These are phyloP conservation scores for Lepidonotus clava DNA, from an alignment of 2,888 invertebrate species.

Conservation along the genomic window DNA sequence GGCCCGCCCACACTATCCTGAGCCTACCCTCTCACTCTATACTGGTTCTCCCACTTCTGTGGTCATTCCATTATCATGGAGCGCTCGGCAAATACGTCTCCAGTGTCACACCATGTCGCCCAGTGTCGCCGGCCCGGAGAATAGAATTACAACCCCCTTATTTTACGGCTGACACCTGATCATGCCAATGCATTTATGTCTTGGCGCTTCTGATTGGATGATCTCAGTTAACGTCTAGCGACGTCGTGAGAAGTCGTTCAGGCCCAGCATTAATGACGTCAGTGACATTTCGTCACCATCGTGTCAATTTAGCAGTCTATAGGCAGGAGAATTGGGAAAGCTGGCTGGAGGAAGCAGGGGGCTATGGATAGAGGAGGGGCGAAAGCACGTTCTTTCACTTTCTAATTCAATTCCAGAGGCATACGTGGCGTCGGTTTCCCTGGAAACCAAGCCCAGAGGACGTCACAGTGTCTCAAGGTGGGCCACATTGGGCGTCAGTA, in stretches of 20 bases:
- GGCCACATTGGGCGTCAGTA: neutral
- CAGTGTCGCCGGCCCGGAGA: neutral
- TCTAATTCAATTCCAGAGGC: conserved; percentile 25
- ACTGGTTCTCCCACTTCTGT: too few relatives aligned
- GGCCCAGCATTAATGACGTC: neutral
- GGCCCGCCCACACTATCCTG: too few relatives aligned
- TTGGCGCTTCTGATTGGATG: neutral
- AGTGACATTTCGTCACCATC: neutral
- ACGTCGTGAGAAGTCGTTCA: neutral
- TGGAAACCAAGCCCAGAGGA: neutral
- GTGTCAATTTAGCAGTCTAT: neutral
- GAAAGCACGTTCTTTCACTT: conserved; percentile 12
- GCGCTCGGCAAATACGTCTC: neutral
- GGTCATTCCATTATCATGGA: neutral
- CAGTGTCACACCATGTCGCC: neutral
- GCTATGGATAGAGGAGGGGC: too few relatives aligned
- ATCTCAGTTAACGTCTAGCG: neutral
- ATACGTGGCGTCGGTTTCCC: neutral
- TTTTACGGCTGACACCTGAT: conserved; percentile 4
- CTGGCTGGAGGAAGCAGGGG: too few relatives aligned
- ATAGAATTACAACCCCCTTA: neutral
- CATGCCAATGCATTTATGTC: conserved; percentile 14
- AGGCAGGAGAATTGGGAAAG: too few relatives aligned
- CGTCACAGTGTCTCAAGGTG: neutral
- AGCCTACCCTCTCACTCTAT: too few relatives aligned